Evolutionary conservation across 2,113 vertebrate species (phyloP).

Genomic region (Platycercus adscitus): DNA sequence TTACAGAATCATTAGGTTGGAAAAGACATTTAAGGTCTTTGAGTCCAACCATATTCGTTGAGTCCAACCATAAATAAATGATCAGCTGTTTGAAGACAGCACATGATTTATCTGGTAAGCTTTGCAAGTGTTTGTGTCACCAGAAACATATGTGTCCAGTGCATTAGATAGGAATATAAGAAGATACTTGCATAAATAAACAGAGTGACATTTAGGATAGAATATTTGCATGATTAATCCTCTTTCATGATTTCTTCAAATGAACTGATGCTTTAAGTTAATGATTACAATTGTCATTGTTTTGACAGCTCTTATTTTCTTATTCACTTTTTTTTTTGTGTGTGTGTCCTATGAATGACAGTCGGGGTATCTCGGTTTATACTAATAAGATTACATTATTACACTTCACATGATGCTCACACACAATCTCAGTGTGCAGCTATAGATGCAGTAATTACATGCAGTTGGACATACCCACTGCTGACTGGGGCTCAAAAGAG

Average conservation of each 20-base stretch:
- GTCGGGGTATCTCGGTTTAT: neutral
- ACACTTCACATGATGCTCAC: neutral
- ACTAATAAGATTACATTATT: neutral
- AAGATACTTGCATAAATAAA: neutral
- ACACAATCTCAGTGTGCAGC: neutral
- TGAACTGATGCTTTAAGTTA: neutral
- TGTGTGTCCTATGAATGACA: neutral
- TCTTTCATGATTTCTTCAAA: neutral
- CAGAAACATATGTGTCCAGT: neutral
- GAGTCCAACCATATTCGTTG: neutral
- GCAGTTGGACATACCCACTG: neutral
- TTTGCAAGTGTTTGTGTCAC: neutral
- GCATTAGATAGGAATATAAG: neutral
- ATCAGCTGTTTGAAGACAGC: neutral
- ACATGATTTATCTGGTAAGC: neutral
- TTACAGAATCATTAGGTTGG: neutral
- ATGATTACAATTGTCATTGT: neutral
- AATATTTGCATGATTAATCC: neutral
- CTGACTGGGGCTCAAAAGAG: neutral
- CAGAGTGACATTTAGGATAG: neutral
- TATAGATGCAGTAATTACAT: neutral
- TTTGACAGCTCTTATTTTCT: neutral
- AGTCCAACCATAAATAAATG: neutral
- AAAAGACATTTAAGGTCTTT: neutral
- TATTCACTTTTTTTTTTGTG: neutral